Evolutionary conservation across 2,888 invertebrate genomes (phyloP).

Genomic region (Tetramorium bicarinatum): DNA sequence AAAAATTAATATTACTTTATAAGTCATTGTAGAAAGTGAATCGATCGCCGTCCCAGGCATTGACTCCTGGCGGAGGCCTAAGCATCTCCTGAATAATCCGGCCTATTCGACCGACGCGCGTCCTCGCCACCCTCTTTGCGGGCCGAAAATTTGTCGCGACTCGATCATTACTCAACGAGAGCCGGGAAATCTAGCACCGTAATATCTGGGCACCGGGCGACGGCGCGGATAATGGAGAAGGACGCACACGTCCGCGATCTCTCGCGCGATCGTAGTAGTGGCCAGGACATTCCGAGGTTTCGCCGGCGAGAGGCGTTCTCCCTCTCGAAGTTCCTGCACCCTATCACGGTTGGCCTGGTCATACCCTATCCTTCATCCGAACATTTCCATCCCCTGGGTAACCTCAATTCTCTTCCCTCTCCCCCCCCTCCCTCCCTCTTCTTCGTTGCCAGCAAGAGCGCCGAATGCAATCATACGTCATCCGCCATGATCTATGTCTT

Average conservation of each 20-base stretch:
- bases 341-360: conserved; percentile 81
- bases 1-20: not conserved
- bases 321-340: conserved; percentile 75
- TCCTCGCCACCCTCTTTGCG: conserved; percentile 11
- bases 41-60: not conserved
- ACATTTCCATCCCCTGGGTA: conserved; percentile 82
- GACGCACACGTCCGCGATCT: conserved; percentile 64
- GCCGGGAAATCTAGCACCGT: conserved; percentile 47
- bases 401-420: conserved; percentile 54
- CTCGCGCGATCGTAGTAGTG: conserved; percentile 68
- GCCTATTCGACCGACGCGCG: conserved; percentile 18
- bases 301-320: conserved; percentile 49
- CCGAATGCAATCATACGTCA: conserved; percentile 85
- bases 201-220: conserved; percentile 33
- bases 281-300: conserved; percentile 80
- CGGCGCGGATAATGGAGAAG: conserved; percentile 61
- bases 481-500: conserved; percentile 87
- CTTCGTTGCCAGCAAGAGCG: conserved; percentile 66
- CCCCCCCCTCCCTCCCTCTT: conserved; percentile 50
- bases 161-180: conserved; percentile 49
- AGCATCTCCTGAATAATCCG: conserved; percentile 30
- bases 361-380: conserved; percentile 86
- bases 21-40: not conserved
- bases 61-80: not conserved
- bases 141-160: conserved; percentile 51